Conservation (phyloP, 2,888 invertebrate genomes). For the Toxonevra muliebris region DNA sequence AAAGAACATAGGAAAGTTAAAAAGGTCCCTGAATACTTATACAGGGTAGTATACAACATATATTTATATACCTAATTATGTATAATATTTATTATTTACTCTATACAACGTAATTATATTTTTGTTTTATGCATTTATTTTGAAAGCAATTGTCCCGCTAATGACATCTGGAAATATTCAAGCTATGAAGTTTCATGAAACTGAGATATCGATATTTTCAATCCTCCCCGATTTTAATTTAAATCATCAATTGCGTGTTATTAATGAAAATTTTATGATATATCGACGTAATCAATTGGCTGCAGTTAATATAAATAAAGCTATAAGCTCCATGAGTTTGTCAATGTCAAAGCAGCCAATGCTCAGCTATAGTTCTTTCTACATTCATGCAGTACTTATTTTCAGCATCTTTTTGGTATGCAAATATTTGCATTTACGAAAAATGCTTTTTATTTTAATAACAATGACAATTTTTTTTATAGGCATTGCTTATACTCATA, state of each 20-base stretch:
- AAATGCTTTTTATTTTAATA: too few relatives aligned
- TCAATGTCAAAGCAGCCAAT: slow-evolving; percentile 1
- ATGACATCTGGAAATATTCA: slow-evolving; percentile 56
- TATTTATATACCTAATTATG: too few relatives aligned
- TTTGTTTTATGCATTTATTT: slow-evolving; percentile 4
- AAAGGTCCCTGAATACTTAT: too few relatives aligned
- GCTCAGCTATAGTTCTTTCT: slow-evolving; percentile 43
- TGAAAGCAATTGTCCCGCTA: slow-evolving; percentile 55
- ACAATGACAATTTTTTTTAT: not conserved
- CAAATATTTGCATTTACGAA: not conserved
- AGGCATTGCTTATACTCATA: slow-evolving; percentile 50
- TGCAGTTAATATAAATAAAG: not conserved
- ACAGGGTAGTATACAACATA: too few relatives aligned
- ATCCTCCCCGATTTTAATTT: slow-evolving; percentile 63
- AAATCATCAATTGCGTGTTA: slow-evolving; percentile 60
- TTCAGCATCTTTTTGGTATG: slow-evolving; percentile 37
- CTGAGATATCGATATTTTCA: slow-evolving; percentile 51
- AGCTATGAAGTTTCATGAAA: slow-evolving; percentile 53
- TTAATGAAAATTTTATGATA: slow-evolving; percentile 59
- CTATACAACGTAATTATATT: not conserved
- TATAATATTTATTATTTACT: too few relatives aligned
- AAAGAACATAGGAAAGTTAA: too few relatives aligned
- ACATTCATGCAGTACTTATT: slow-evolving; percentile 43
- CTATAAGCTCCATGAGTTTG: too few relatives aligned
- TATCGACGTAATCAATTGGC: slow-evolving; percentile 42